Percentiles rank a stretch among this genome's conserved stretches.
phyloP scores from a whole-genome alignment of 2,113 vertebrate species.

The Microtus ochrogaster region DNA sequence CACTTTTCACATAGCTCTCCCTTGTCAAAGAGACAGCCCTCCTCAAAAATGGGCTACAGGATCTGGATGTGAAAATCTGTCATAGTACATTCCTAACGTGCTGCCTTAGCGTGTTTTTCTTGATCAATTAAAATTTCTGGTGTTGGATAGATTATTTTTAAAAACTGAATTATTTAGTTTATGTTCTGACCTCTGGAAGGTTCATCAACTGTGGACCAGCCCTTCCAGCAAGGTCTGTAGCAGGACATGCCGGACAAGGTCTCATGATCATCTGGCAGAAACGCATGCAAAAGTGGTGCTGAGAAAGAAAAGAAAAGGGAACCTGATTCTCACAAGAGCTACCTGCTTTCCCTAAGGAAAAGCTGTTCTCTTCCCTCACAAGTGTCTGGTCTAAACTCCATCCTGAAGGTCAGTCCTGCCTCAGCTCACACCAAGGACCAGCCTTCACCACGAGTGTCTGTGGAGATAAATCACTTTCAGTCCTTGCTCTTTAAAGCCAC shows the following conservation, averaged over 20 bases:
- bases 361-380: not conserved
- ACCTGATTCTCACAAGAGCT: not conserved
- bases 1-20: not conserved
- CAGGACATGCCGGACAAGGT: not conserved
- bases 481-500: not conserved
- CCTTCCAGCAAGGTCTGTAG: not conserved
- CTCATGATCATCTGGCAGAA: not conserved
- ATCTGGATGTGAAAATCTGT: not conserved
- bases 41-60: not conserved
- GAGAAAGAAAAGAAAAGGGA: not conserved
- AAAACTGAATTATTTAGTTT: not conserved
- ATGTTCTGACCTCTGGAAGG: not conserved
- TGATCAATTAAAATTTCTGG: not conserved
- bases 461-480: not conserved
- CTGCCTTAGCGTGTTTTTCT: not conserved
- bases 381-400: not conserved
- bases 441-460: not conserved
- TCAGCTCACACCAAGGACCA: not conserved
- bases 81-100: not conserved
- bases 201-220: not conserved
- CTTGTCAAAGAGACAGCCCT: not conserved
- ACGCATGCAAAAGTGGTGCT: not conserved
- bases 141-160: not conserved
- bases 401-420: not conserved
- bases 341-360: not conserved